Conservation (phyloP, 2,797 vertebrate genomes). For the Enteromius radiatus region DNA sequence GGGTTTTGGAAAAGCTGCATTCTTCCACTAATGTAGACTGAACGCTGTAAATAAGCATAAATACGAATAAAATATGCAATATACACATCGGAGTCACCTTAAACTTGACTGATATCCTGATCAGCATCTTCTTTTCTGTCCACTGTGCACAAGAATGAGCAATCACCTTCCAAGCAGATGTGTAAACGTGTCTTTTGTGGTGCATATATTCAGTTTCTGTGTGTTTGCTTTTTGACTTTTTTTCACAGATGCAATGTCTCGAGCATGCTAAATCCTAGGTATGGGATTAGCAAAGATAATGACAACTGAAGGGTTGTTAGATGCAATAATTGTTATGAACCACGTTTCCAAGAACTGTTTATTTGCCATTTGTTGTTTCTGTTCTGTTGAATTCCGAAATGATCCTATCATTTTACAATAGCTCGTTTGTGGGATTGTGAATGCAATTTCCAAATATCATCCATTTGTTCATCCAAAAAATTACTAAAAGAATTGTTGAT, state of each 20-base stretch:
- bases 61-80: constrained; percentile 19
- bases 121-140: constrained; percentile 10
- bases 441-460: not conserved
- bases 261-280: not conserved
- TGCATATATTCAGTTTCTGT: not conserved
- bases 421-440: not conserved
- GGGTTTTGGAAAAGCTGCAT: constrained; percentile 7
- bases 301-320: constrained; percentile 3
- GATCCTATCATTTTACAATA: not conserved
- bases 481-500: constrained; percentile 14
- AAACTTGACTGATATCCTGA: not conserved
- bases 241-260: not conserved
- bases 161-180: constrained; percentile 4
- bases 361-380: not conserved
- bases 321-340: constrained; percentile 14
- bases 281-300: not conserved
- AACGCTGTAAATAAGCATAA: not conserved
- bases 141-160: not conserved
- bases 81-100: not conserved
- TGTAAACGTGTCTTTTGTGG: not conserved
- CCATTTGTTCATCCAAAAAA: constrained; percentile 2
- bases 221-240: not conserved
- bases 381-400: not conserved
- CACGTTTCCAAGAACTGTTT: not conserved
- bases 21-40: not conserved